A percentile compares a stretch with the other conserved stretches of the same genome.
Evolutionary conservation across 2,888 invertebrate species (phyloP).

Genomic region (Hydraecia micacea): DNA sequence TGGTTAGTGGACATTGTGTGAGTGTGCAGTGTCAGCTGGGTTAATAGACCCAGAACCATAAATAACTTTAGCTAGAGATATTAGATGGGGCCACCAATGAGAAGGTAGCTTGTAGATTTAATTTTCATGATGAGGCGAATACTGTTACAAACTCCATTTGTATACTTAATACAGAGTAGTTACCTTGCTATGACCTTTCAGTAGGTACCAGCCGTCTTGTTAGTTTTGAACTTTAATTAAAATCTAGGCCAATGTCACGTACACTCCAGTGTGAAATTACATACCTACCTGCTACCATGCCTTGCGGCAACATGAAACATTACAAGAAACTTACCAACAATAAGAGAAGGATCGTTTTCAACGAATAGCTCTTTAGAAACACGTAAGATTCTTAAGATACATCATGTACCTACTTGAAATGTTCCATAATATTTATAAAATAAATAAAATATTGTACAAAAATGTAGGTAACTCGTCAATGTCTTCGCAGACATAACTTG

Average conservation of each 20-base stretch:
- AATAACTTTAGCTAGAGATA: conserved; percentile 20
- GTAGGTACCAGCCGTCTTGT: background rate
- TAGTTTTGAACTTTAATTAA: conserved; percentile 25
- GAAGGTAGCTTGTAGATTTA: background rate
- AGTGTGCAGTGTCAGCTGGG: conserved; percentile 16
- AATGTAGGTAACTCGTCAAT: background rate
- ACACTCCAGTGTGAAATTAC: conserved; percentile 21
- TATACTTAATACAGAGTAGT: conserved; percentile 3
- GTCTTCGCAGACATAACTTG: background rate
- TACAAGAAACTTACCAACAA: conserved; percentile 32
- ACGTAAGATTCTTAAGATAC: conserved; percentile 20
- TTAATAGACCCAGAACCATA: background rate
- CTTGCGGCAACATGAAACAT: conserved; percentile 23
- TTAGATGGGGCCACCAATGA: conserved; percentile 14
- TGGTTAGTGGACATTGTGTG: conserved; percentile 11
- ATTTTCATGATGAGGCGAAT: background rate
- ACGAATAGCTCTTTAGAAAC: conserved; percentile 22
- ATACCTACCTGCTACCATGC: conserved; percentile 16
- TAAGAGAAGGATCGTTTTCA: conserved; percentile 28
- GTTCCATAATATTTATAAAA: conserved; percentile 20
- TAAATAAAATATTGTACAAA: background rate
- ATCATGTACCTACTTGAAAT: conserved; percentile 2
- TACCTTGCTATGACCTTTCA: conserved; percentile 24
- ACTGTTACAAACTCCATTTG: conserved; percentile 13
- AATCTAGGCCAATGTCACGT: conserved; percentile 46